Percentiles rank a stretch among this genome's conserved stretches.
Conservation (phyloP, 2,113 vertebrate species). For the Delphinapterus leucas region DNA sequence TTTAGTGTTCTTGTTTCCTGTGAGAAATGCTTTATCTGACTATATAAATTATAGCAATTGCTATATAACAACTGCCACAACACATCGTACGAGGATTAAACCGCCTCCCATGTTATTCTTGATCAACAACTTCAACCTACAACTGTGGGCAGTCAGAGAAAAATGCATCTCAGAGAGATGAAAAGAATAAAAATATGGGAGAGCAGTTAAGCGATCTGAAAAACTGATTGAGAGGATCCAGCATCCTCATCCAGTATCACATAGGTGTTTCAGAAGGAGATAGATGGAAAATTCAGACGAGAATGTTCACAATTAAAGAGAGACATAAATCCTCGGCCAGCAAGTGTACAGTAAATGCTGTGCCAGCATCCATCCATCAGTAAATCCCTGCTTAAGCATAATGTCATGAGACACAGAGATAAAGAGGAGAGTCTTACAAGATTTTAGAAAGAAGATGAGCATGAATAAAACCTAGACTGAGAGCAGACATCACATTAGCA, state of each 20-base stretch:
- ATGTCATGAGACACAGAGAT: background rate
- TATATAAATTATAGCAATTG: background rate
- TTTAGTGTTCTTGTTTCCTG: background rate
- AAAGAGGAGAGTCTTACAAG: background rate
- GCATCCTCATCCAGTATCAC: background rate
- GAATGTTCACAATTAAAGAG: background rate
- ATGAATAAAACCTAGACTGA: background rate
- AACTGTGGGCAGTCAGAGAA: background rate
- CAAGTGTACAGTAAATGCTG: background rate
- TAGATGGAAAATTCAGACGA: background rate
- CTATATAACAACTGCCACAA: background rate
- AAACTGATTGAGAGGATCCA: background rate
- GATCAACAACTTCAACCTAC: background rate
- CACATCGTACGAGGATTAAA: background rate
- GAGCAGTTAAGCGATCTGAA: background rate
- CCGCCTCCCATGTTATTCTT: background rate
- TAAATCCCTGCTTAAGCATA: background rate
- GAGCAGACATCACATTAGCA: background rate
- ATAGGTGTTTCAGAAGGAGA: background rate
- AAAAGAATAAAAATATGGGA: background rate
- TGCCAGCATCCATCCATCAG: too few relatives aligned
- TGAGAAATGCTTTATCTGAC: background rate
- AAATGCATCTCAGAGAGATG: background rate
- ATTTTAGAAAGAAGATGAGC: background rate
- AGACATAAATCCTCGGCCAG: background rate